These are phyloP conservation scores for Pogonocherus hispidulus DNA, from an alignment of 2,888 invertebrate genomes.

Conservation along the genomic window DNA sequence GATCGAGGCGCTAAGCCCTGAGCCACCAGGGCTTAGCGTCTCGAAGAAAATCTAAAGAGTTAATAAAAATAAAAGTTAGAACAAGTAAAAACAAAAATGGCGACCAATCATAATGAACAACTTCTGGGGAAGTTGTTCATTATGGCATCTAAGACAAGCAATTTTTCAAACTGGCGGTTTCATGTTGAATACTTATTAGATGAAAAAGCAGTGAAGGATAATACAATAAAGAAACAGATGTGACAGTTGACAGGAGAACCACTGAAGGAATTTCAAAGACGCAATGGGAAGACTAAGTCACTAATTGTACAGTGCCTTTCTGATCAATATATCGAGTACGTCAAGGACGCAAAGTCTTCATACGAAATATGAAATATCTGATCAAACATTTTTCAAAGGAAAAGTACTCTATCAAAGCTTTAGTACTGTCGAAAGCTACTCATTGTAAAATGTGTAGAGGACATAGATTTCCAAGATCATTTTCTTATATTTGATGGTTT, in stretches of 20 bases:
- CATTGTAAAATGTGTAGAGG: conserved; percentile 34
- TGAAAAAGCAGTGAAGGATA: not conserved
- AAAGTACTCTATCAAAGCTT: conserved; percentile 43
- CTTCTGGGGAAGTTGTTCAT: too few relatives aligned
- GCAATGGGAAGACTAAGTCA: too few relatives aligned
- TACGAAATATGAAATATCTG: conserved; percentile 35
- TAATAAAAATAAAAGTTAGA: not conserved
- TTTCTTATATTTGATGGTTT: too few relatives aligned
- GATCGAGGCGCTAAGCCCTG: too few relatives aligned
- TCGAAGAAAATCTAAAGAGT: too few relatives aligned
- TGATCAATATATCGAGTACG: conserved; percentile 45
- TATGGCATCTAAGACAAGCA: not conserved
- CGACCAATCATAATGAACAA: not conserved
- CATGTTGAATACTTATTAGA: not conserved
- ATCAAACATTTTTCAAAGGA: conserved; percentile 44
- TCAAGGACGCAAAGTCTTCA: conserved; percentile 46
- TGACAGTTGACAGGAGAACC: too few relatives aligned
- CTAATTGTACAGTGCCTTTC: too few relatives aligned
- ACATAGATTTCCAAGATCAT: conserved; percentile 41
- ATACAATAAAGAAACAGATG: too few relatives aligned
- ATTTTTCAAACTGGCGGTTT: not conserved
- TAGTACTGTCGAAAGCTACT: conserved; percentile 38
- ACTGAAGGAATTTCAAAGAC: too few relatives aligned
- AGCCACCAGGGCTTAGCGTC: too few relatives aligned
- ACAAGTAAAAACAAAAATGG: too few relatives aligned